Evolutionary conservation across 2,113 vertebrate species (phyloP).

Genomic region (Malurus elegans): DNA sequence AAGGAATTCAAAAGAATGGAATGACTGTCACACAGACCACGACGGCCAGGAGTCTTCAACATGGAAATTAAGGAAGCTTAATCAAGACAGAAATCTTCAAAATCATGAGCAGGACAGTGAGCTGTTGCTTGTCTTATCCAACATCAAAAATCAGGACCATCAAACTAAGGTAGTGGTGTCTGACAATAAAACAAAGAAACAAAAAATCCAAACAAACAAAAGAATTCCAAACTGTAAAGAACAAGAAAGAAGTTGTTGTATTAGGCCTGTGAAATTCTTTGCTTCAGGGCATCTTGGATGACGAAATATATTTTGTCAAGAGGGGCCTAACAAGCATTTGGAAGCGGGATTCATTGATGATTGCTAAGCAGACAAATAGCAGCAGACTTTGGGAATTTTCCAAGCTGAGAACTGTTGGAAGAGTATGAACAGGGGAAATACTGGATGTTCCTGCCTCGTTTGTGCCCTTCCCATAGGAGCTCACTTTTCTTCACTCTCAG

Average conservation of each 20-base stretch:
- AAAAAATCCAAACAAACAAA: background rate
- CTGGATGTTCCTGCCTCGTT: background rate
- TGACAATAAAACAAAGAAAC: background rate
- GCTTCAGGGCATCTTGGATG: background rate
- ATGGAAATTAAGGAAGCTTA: background rate
- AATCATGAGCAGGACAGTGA: background rate
- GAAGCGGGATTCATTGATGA: background rate
- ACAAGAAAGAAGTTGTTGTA: background rate
- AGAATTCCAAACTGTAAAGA: background rate
- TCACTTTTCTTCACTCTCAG: background rate
- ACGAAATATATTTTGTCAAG: background rate
- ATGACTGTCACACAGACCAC: background rate
- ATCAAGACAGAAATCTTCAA: background rate
- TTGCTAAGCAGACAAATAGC: background rate
- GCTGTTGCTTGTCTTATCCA: background rate
- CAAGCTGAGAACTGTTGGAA: background rate
- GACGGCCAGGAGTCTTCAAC: background rate
- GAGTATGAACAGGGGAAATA: background rate
- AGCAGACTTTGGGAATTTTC: background rate
- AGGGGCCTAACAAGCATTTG: background rate
- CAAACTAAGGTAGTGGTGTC: background rate
- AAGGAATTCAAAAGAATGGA: background rate
- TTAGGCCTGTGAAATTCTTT: background rate
- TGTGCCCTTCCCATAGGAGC: background rate
- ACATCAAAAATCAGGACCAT: background rate